Evolutionary conservation across 2,888 invertebrate genomes (phyloP), one percentile per base, ranked within the genome.

Genomic region (Drosophila neutralis): DNA sequence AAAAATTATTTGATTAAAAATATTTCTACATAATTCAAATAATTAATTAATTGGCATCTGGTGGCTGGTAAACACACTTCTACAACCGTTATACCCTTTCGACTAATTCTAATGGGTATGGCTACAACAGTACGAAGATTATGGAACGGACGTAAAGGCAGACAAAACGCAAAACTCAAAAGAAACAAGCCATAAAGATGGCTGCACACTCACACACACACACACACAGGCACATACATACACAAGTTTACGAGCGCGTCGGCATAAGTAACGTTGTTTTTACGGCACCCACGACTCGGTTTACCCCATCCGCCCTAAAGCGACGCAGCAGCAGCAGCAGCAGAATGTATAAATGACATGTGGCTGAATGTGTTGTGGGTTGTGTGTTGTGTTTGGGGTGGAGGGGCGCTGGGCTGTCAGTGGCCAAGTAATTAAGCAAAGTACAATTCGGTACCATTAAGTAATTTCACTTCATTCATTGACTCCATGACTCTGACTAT

Each of bases 371-470:
- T 27, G 24, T 18, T 48, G 38, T 77, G 40, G 51, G 70, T 29
- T 65, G 61, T 52, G n/a, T 52, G 8, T 36, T 42, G 31, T 24
- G 49, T 54, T 42, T 31, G 24, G 54, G 36, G 24, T 31, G 60
- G 40, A 35, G 49, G 15, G 45, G 45, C 42, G 64, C 15, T 59
- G 56, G 66, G 72, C 69, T 85, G 85, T 89, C 89, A 83, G 82
- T 84, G 82, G 78, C 85, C 83, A 83, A 90, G 90, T 90, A 90
- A 90, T 90, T 90, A 90, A 90, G 90, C 89, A 89, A 90, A 90
- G 91, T 90, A 90, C 83, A 85, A 90, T 90, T 90, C 85, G 85
- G 83, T 90, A 81, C 83, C 89, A 90, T 89, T 90, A 90, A 90
- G 83, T 90, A 90, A 87, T 90, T 90, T 88, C 82, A 78, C 80